Base-by-base conservation (phyloP, 1,140 invertebrate genomes). In the Monomorium pharaonis region DNA sequence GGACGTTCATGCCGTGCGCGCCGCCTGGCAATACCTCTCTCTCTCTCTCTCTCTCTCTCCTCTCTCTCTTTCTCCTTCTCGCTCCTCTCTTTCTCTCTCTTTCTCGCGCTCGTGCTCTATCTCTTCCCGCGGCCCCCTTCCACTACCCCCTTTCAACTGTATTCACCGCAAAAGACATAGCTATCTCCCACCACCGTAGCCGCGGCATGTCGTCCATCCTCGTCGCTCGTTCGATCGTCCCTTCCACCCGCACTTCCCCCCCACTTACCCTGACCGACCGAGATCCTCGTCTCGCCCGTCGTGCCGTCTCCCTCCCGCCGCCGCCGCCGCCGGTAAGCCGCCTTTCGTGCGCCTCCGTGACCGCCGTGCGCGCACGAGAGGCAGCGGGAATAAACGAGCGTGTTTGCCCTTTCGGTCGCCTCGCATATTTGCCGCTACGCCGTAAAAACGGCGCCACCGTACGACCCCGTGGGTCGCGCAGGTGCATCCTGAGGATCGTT, bases 1-100 rank as follows among this genome's bases (percentile, higher is more conserved):
- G 92, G 74, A 92, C 90, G 91, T 94, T 91, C 91, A 90, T 94
- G 92, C 94, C 85, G 93, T 93, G 89, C 84, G 90, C 92, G 89
- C 91, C n/a, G 88, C 89, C 89, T 83, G 81, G 81, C 87, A 83
- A 87, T 91, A 74, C 70, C 75, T 84, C 84, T 87, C 81, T 74
- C 58, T 86, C 60, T 77, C 58, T 74, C 81, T 72, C 37, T 70
- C 63, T 77, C 37, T 56, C 70, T 86, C 58, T 58, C 69, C 7
- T 63, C 37, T 30, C 69, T 81, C 87, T 86, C 85, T 74, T 78
- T 51, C 70, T 27, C 77, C 51, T 77, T 44, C 74, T 83, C 86
- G 81, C 47, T 49, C 33, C 5, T 81, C 87, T 86, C 85, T 74
- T 78, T 51, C 70, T 27, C 77, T 51, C 77, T 44, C 74, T 83